Base-by-base conservation (phyloP, 2,113 vertebrate species). In the Labrus mixtus region DNA sequence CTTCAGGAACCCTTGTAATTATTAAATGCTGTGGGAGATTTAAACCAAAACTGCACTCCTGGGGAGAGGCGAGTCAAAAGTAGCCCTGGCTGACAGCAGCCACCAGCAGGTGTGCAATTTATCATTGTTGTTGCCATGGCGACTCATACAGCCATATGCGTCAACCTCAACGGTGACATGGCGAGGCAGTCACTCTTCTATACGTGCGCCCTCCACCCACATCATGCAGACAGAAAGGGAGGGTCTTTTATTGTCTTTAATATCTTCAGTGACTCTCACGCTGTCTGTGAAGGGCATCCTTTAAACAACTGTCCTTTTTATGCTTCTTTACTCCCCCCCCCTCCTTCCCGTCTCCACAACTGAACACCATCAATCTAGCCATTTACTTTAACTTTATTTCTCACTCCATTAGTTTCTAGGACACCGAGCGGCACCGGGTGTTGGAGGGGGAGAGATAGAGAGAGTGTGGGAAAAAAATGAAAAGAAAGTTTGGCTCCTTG, bases 401-500 rank as follows among this genome's bases (percentile, higher is more conserved):
- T 87, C 88, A 91, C 91, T 93, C 90, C 90, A 92, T 94, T 94
- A 92, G 86, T 90, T 94, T 92, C 90, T 90, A 86, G 88, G 91
- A 92, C 90, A 90, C 69, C n/a, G 57, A 75, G 63, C 57, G 7
- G 83, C 80, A 78, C 63, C 25, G 66, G 54, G 84, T 78, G 68
- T 69, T 62, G 41, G 37, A 12, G 25, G 9, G 1, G 22, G 71
- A 25, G 69, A 36, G 46, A 54, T n/a, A 55, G 36, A 55, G 64
- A 10, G 36, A 55, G 64, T 9, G 48, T 33, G 55, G 57, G 54
- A 59, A 57, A 82, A 29, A 79, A 51, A 81, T 13, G 51, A 82
- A 80, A 81, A 83, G 73, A 87, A 87, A 92, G 88, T 92, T 91
- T 87, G 84, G 62, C 82, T 91, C 91, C 90, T 89, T 51, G 64